Evolutionary conservation across 2,113 vertebrate species (phyloP).

Genomic region (Sigmodon hispidus): DNA sequence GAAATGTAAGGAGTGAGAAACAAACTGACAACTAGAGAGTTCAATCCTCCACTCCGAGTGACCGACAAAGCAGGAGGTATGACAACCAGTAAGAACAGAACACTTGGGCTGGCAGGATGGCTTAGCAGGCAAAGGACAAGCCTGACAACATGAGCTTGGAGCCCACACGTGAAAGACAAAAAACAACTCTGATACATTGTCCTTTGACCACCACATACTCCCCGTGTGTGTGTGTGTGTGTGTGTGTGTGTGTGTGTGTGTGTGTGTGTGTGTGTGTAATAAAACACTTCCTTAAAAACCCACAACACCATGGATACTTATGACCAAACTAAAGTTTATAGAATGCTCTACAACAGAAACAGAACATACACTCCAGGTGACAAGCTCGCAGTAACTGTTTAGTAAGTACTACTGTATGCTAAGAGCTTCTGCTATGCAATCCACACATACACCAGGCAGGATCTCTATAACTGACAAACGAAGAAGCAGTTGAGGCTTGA

Average conservation of each 20-base stretch:
- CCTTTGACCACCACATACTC: not conserved
- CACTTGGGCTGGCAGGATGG: not conserved
- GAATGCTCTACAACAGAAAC: not conserved
- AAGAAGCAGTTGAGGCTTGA: not conserved
- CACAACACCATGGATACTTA: not conserved
- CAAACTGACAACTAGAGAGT: not conserved
- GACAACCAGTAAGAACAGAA: not conserved
- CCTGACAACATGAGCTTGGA: not conserved
- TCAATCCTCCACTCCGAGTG: not conserved
- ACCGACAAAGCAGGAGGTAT: not conserved
- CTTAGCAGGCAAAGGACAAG: not conserved
- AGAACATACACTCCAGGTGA: not conserved
- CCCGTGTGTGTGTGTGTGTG: not conserved
- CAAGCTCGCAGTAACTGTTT: no score
- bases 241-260: not conserved
- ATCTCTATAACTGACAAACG: not conserved
- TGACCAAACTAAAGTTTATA: not conserved
- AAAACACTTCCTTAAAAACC: not conserved
- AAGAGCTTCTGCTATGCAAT: not conserved
- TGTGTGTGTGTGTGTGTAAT: not conserved
- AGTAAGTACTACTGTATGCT: not conserved
- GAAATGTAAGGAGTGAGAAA: not conserved
- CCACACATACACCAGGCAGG: not conserved
- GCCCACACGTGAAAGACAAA: not conserved
- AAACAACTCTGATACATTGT: not conserved